Percentiles rank a stretch among this genome's conserved stretches.
Evolutionary conservation across 2,888 invertebrate species (phyloP).

Genomic region (Teinopalpus imperialis): DNA sequence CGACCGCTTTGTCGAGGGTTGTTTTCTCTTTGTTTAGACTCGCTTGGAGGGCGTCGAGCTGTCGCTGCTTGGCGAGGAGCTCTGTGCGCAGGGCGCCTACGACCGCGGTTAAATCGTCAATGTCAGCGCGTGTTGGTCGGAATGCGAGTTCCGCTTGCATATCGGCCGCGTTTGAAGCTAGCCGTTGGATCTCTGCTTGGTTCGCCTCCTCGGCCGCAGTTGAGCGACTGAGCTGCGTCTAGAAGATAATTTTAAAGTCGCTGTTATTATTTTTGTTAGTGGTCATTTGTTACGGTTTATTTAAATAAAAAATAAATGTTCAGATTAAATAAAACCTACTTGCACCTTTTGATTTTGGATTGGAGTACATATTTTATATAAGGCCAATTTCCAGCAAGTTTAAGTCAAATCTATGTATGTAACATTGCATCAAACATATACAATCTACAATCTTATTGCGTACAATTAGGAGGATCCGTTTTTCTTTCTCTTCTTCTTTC

Average conservation of each 20-base stretch:
- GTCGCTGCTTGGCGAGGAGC: slow-evolving; percentile 44
- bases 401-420: too few species aligned
- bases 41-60: slow-evolving; percentile 42
- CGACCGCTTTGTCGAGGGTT: slow-evolving; percentile 37
- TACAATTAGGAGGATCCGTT: too few species aligned
- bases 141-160: slow-evolving; percentile 82
- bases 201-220: slow-evolving; percentile 80
- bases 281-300: too few species aligned
- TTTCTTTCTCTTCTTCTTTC: too few species aligned
- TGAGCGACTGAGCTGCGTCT: slow-evolving; percentile 66
- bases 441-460: too few species aligned
- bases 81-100: slow-evolving; percentile 53
- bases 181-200: slow-evolving; percentile 80
- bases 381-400: too few species aligned
- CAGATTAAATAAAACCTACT: too few species aligned
- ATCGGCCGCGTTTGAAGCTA: slow-evolving; percentile 71
- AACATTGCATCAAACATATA: too few species aligned
- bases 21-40: slow-evolving; percentile 35
- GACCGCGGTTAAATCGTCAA: slow-evolving; percentile 79
- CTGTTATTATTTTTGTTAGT: too few species aligned
- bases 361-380: too few species aligned
- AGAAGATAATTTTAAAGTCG: slow-evolving; percentile 24
- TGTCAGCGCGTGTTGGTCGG: slow-evolving; percentile 80
- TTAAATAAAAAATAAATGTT: too few species aligned
- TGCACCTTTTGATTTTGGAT: too few species aligned